Evolutionary conservation across 2,888 invertebrate species (phyloP).

Genomic region (Iselma pallidipennis): DNA sequence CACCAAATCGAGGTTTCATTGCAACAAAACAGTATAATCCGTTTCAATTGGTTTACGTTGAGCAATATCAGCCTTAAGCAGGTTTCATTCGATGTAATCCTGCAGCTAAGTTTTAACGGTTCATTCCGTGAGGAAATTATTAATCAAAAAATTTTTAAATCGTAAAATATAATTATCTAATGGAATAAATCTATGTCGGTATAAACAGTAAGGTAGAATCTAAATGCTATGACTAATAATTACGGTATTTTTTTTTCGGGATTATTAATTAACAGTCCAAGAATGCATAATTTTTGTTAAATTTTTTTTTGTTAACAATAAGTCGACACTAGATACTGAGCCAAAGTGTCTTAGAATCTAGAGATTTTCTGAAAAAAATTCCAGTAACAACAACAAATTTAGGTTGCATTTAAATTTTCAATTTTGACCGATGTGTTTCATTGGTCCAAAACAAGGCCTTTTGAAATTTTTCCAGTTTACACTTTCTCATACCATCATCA

Average conservation of each 20-base stretch:
- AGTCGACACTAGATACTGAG: no score
- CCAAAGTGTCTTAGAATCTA: no score
- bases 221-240: neutral
- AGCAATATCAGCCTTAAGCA: slow-evolving; percentile 8
- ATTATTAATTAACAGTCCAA: neutral
- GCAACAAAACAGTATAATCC: neutral
- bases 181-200: neutral
- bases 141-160: neutral
- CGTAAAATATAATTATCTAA: neutral
- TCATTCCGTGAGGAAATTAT: neutral
- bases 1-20: no score
- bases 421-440: neutral
- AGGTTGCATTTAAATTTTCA: neutral
- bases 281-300: neutral
- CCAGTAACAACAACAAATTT: neutral
- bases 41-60: neutral
- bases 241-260: neutral
- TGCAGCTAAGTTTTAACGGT: neutral
- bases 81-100: neutral
- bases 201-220: neutral
- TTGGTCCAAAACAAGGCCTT: neutral
- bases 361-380: no score
- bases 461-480: neutral
- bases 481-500: no score
- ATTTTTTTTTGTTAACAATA: no score